These are phyloP conservation scores for Tetramorium alpestre DNA, from an alignment of 1,140 invertebrate species.

Conservation along the genomic window DNA sequence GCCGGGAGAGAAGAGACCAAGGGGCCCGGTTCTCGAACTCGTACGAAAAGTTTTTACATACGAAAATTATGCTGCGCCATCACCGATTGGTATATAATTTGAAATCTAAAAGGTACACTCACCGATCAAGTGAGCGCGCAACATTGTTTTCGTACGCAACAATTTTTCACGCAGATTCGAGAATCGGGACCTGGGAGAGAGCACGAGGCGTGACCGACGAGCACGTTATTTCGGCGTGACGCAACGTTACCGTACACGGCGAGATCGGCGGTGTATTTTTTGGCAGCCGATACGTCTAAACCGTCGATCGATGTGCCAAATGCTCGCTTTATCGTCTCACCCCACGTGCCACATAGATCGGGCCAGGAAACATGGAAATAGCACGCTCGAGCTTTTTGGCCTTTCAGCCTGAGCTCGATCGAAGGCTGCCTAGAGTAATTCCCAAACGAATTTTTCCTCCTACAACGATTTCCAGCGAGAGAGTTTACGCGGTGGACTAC, in stretches of 20 bases:
- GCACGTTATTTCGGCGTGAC: slow-evolving; percentile 18
- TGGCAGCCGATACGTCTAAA: slow-evolving; percentile 62
- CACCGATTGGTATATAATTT: no score
- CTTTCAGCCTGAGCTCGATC: background rate
- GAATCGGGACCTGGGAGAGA: background rate
- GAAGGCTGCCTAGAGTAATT: background rate
- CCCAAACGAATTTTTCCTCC: background rate
- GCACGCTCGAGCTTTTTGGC: background rate
- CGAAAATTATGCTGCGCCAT: no score
- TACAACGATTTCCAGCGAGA: background rate
- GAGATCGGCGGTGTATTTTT: slow-evolving; percentile 53
- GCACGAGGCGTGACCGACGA: slow-evolving; percentile 50
- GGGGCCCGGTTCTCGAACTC: no score
- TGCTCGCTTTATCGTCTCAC: slow-evolving; percentile 53
- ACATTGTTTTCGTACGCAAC: no score
- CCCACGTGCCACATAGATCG: background rate
- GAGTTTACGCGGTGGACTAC: background rate
- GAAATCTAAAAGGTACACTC: no score
- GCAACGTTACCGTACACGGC: slow-evolving; percentile 48
- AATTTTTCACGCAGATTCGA: no score
- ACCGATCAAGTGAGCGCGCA: no score
- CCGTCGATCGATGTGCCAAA: slow-evolving; percentile 67
- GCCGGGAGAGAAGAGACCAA: no score
- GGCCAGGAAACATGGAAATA: slow-evolving; percentile 49
- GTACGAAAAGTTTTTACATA: no score